phyloP scores from a whole-genome alignment of 2,888 invertebrate genomes.

The Drosophila hawaiiensis region DNA sequence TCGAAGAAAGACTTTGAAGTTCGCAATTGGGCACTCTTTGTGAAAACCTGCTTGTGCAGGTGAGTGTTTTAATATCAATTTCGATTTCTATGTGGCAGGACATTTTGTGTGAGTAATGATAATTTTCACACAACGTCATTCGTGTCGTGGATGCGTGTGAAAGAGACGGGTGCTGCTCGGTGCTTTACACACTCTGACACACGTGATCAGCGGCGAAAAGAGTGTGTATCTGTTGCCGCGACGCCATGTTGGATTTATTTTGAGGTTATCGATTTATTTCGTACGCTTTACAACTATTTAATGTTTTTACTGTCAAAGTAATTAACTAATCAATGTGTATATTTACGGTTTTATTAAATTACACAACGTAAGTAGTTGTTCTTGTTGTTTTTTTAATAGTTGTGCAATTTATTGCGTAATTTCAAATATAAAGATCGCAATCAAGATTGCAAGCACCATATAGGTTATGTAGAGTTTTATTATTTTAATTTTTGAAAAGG shows the following conservation, averaged over 20 bases:
- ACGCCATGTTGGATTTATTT: conserved; percentile 70
- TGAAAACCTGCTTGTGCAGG: conserved; percentile 9
- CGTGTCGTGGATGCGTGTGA: not conserved
- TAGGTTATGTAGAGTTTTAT: not conserved
- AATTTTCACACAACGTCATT: conserved; percentile 9
- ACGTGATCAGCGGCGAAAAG: conserved; percentile 52
- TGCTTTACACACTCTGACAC: conserved; percentile 44
- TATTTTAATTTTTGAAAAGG: not conserved
- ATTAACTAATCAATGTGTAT: not conserved
- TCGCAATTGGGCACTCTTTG: not conserved
- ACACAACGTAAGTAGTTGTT: not conserved
- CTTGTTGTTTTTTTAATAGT: too few relatives aligned
- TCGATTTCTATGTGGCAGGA: conserved; percentile 29
- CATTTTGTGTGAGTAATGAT: conserved; percentile 10
- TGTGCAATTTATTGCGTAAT: not conserved
- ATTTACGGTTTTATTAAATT: not conserved
- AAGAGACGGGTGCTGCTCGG: conserved; percentile 7
- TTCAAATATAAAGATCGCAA: conserved; percentile 1
- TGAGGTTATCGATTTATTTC: conserved; percentile 58
- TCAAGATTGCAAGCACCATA: not conserved
- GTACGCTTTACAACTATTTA: not conserved
- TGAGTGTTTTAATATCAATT: conserved; percentile 11
- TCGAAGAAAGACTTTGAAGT: not conserved
- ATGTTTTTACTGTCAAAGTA: not conserved
- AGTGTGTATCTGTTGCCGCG: conserved; percentile 54